Conservation (phyloP, 2,797 vertebrate genomes). For the Sebastes hubbsi region DNA sequence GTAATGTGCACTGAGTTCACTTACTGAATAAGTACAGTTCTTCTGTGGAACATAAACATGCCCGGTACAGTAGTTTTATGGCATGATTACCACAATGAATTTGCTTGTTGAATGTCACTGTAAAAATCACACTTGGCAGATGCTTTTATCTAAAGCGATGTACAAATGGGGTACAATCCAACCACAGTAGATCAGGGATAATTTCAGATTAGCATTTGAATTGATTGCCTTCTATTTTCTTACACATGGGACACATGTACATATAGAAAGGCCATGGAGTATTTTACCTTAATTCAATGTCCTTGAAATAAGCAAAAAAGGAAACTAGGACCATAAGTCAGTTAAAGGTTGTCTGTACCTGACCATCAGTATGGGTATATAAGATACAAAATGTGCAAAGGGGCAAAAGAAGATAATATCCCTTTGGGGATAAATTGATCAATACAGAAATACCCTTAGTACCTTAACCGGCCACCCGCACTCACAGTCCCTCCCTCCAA, state of each 20-base stretch:
- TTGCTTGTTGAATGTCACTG: background rate
- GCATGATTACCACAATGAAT: background rate
- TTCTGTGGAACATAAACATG: background rate
- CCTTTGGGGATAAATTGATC: background rate
- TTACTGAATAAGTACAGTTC: background rate
- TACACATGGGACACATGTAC: background rate
- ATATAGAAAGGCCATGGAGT: background rate
- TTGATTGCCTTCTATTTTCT: background rate
- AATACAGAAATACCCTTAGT: background rate
- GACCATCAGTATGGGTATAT: background rate
- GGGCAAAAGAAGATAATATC: background rate
- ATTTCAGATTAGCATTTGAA: background rate
- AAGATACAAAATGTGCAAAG: background rate
- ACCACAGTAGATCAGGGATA: background rate
- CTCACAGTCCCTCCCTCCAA: background rate
- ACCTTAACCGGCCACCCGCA: background rate
- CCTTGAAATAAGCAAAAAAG: background rate
- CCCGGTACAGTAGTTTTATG: background rate
- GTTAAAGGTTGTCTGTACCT: background rate
- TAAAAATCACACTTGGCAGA: background rate
- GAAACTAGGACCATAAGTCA: background rate
- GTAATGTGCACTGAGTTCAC: background rate
- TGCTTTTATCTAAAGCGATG: fast-evolving
- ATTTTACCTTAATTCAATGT: background rate
- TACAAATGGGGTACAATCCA: background rate